Conservation (phyloP, 2,113 vertebrate genomes). For the Gopherus evgoodei region DNA sequence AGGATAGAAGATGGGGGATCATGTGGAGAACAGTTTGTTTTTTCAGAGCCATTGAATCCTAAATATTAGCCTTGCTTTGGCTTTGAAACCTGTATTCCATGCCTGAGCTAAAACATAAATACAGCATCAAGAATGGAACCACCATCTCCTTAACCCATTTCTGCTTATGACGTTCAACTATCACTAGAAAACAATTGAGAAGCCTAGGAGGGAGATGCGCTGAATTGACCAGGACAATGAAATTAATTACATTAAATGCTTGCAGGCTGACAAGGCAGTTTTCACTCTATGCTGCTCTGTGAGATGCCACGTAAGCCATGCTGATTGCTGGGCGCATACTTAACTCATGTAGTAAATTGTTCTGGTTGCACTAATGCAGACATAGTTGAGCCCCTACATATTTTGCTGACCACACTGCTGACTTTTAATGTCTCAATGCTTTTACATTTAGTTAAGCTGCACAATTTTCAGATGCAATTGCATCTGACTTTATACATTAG, state of each 20-base stretch:
- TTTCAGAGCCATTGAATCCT: slow-evolving; percentile 7
- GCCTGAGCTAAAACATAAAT: neutral
- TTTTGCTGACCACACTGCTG: neutral
- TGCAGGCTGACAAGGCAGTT: neutral
- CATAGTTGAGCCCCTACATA: fast-evolving
- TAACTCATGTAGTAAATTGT: neutral
- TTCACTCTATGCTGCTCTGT: neutral
- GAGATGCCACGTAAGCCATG: neutral
- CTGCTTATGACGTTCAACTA: neutral
- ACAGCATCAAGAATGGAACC: neutral
- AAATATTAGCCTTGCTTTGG: neutral
- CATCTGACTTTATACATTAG: neutral
- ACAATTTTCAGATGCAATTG: neutral
- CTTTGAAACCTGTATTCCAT: neutral
- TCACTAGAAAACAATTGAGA: neutral
- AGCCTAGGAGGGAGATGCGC: neutral
- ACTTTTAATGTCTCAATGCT: neutral
- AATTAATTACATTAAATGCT: neutral
- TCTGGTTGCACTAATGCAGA: fast-evolving
- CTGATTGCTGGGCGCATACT: fast-evolving
- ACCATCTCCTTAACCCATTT: neutral
- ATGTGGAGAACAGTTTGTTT: neutral
- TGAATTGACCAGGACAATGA: neutral
- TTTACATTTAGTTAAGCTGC: neutral
- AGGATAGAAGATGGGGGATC: neutral